A percentile compares a stretch with the other conserved stretches of the same genome.
Evolutionary conservation across 2,888 invertebrate species (phyloP).

Genomic region (Lasioglossum lativentre): DNA sequence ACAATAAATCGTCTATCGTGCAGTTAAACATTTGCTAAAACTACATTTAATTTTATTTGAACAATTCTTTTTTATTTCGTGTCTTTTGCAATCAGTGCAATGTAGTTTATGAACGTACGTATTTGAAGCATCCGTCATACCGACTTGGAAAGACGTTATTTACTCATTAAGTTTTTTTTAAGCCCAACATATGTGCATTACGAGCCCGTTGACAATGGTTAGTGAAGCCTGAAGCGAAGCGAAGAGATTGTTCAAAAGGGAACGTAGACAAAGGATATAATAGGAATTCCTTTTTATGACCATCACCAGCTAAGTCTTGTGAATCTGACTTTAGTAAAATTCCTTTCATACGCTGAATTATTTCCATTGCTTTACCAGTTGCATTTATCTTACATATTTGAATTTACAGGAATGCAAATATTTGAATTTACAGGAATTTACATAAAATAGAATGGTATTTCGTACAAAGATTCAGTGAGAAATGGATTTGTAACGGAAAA

Average conservation of each 20-base stretch:
- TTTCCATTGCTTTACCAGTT: not conserved
- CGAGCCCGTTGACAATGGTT: not conserved
- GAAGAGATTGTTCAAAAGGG: slow-evolving; percentile 6
- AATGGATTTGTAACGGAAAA: not conserved
- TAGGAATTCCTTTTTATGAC: not conserved
- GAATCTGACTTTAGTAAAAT: not conserved
- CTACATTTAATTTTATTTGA: no score
- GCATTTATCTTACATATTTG: not conserved
- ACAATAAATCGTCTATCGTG: no score
- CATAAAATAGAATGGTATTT: not conserved
- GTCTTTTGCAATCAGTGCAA: not conserved
- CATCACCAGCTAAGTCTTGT: not conserved
- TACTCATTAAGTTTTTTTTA: not conserved
- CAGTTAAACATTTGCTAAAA: no score
- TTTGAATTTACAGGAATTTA: not conserved
- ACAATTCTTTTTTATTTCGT: not conserved
- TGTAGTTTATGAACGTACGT: not conserved
- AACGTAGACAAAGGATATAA: not conserved
- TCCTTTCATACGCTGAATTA: not conserved
- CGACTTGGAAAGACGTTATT: not conserved
- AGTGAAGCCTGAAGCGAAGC: not conserved
- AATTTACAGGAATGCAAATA: not conserved
- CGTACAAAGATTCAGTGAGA: not conserved
- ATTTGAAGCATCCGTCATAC: not conserved
- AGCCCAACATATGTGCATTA: not conserved